phyloP scores from a whole-genome alignment of 2,888 invertebrate genomes.

The Limnephilus auricula region DNA sequence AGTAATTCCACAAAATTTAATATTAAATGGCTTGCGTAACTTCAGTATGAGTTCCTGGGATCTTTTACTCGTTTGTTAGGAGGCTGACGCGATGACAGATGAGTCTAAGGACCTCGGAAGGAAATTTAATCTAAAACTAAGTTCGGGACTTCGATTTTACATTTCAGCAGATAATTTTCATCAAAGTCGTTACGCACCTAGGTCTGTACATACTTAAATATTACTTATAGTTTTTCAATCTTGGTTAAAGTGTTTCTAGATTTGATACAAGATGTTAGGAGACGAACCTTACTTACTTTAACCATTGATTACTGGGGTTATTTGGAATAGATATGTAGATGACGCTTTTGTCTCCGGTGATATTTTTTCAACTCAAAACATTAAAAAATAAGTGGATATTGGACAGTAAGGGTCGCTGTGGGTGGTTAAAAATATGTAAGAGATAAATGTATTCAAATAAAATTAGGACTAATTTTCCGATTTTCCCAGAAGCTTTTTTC shows the following conservation, averaged over 20 bases:
- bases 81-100: conserved; percentile 14
- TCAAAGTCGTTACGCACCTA: not conserved
- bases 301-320: too few relatives aligned
- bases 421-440: too few relatives aligned
- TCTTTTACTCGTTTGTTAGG: conserved; percentile 2
- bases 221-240: not conserved
- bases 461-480: too few relatives aligned
- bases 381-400: too few relatives aligned
- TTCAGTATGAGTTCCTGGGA: not conserved
- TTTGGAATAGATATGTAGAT: too few relatives aligned
- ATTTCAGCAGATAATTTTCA: not conserved
- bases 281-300: not conserved
- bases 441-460: too few relatives aligned
- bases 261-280: not conserved
- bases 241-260: not conserved
- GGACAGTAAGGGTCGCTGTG: too few relatives aligned
- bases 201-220: not conserved
- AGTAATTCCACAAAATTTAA: not conserved
- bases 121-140: conserved; percentile 2
- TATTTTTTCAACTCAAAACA: too few relatives aligned
- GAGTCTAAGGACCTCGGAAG: not conserved
- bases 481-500: too few relatives aligned
- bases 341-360: too few relatives aligned
- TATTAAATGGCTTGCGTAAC: conserved; percentile 16
- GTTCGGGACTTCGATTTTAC: not conserved